Percentiles rank a stretch among this genome's conserved stretches.
phyloP scores from a whole-genome alignment of 2,888 invertebrate species.

The Diarsia rubi region DNA sequence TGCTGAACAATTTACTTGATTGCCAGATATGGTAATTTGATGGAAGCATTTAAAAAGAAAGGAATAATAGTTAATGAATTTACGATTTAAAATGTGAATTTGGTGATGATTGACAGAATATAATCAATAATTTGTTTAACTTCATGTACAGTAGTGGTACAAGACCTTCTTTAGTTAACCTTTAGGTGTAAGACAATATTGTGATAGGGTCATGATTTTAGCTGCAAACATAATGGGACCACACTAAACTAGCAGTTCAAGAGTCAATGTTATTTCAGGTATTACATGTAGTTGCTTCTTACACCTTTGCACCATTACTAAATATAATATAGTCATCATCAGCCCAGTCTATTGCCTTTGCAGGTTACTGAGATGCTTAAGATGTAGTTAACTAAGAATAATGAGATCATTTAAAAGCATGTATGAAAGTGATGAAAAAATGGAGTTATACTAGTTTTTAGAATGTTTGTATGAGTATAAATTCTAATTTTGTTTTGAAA shows the following conservation, averaged over 20 bases:
- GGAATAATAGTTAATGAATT: conserved; percentile 16
- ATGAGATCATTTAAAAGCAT: not conserved
- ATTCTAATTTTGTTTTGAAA: not conserved
- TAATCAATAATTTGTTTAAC: not conserved
- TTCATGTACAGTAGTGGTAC: not conserved
- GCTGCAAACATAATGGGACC: not conserved
- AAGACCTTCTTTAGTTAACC: too few relatives aligned
- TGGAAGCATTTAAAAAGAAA: conserved; percentile 41
- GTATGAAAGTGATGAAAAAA: not conserved
- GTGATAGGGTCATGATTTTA: conserved; percentile 1
- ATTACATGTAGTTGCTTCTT: not conserved
- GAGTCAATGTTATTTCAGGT: conserved; percentile 3
- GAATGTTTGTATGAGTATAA: not conserved
- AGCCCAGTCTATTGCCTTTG: not conserved
- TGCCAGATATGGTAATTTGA: conserved; percentile 24
- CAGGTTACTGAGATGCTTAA: not conserved
- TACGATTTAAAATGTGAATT: not conserved
- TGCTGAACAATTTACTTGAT: conserved; percentile 16
- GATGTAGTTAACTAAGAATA: not conserved
- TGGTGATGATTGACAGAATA: not conserved
- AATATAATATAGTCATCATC: not conserved
- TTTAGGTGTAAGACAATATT: not conserved
- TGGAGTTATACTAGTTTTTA: not conserved
- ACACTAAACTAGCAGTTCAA: not conserved
- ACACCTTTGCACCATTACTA: not conserved